Evolutionary conservation across 1,140 invertebrate species (phyloP).

Genomic region (Drosophila lowei): DNA sequence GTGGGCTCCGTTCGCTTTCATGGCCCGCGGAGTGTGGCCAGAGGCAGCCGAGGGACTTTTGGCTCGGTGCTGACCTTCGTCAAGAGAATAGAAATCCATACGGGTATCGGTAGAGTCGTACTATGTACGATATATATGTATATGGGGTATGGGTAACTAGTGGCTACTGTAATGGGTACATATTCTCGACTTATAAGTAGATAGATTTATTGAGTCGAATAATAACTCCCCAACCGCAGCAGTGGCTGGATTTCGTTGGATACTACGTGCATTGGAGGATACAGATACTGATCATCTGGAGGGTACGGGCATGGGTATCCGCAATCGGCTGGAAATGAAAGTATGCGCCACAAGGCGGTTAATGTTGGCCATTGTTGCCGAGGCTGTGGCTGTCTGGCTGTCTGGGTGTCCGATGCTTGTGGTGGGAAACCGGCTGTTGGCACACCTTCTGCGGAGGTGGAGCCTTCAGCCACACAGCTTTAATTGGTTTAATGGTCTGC

Average conservation of each 20-base stretch:
- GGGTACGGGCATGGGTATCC: slow-evolving; percentile 9
- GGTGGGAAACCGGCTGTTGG: slow-evolving; percentile 56
- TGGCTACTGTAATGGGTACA: background rate
- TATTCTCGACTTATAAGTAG: slow-evolving; percentile 12
- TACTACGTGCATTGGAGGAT: slow-evolving; percentile 39
- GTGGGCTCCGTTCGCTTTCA: slow-evolving; percentile 22
- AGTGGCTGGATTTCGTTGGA: slow-evolving; percentile 6
- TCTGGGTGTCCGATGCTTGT: slow-evolving; percentile 1
- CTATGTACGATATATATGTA: background rate
- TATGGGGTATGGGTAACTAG: slow-evolving; percentile 34
- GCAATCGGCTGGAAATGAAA: slow-evolving; percentile 65
- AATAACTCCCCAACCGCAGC: slow-evolving; percentile 42
- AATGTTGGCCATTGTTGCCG: slow-evolving; percentile 33
- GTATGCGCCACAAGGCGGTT: slow-evolving; percentile 42
- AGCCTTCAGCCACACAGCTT: slow-evolving; percentile 64
- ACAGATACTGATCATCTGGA: slow-evolving; percentile 20
- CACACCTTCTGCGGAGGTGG: slow-evolving; percentile 73
- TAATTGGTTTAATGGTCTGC: slow-evolving; percentile 73
- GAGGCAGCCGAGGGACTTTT: slow-evolving; percentile 43
- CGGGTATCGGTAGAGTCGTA: slow-evolving; percentile 2
- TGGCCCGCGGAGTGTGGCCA: slow-evolving; percentile 51
- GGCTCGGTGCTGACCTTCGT: slow-evolving; percentile 65
- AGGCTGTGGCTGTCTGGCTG: background rate
- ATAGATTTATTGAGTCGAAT: slow-evolving; percentile 48
- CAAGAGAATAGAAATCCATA: slow-evolving; percentile 59